Evolutionary conservation across 2,888 invertebrate genomes (phyloP).

Genomic region (Scaptomyza tumidula): DNA sequence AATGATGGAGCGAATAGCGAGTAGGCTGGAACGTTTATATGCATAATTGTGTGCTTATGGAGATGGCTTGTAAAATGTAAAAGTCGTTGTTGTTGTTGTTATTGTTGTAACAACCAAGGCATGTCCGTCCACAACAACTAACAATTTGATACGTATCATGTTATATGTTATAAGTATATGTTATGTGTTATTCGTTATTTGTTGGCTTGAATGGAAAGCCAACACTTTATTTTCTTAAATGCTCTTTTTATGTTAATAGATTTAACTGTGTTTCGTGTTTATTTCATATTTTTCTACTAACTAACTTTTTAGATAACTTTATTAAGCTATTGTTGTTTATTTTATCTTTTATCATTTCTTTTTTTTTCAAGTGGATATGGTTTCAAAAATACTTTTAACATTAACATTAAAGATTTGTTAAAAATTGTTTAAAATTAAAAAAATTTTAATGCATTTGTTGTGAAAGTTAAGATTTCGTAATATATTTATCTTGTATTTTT

Average conservation of each 20-base stretch:
- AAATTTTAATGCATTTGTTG: too few relatives aligned
- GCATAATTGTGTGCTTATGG: constrained; percentile 57
- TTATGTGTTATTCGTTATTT: too few relatives aligned
- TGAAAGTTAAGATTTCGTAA: too few relatives aligned
- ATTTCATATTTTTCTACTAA: background rate
- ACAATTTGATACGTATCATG: constrained; percentile 41
- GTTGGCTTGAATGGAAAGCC: constrained; percentile 6
- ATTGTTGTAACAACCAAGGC: constrained; percentile 10
- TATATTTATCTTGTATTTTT: too few relatives aligned
- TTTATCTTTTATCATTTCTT: too few relatives aligned
- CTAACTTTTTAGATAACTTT: background rate
- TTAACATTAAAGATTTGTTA: too few relatives aligned
- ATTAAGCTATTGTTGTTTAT: too few relatives aligned
- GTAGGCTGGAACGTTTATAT: constrained; percentile 51
- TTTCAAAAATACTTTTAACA: too few relatives aligned
- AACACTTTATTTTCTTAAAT: constrained; percentile 14
- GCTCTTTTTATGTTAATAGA: constrained; percentile 3
- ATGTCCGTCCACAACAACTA: constrained; percentile 19
- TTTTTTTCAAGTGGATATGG: too few relatives aligned
- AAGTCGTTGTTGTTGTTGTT: constrained; percentile 6
- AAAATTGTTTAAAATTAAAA: too few relatives aligned
- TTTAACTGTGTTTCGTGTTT: background rate
- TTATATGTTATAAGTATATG: constrained; percentile 2
- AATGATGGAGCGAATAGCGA: constrained; percentile 66
- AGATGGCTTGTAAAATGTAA: constrained; percentile 35